Conservation (phyloP, 2,888 invertebrate species). For the Elmis aenea region DNA sequence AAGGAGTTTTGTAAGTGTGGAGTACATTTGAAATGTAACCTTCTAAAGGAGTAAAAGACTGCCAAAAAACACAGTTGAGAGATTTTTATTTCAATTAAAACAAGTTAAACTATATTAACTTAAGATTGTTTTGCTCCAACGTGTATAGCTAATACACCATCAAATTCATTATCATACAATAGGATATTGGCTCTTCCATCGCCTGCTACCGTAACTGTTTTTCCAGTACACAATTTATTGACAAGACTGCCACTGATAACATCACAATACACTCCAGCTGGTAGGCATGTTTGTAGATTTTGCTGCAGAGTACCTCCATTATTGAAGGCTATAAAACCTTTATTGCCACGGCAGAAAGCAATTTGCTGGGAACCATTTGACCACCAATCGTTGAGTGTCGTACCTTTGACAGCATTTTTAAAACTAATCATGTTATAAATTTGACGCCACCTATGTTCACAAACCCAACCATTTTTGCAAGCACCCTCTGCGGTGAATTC, state of each 20-base stretch:
- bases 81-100: too few species aligned
- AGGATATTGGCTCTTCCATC: constrained; percentile 56
- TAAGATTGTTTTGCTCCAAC: constrained; percentile 27
- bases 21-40: too few species aligned
- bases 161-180: constrained; percentile 52
- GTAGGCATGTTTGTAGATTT: constrained; percentile 63
- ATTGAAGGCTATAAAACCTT: constrained; percentile 72
- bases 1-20: too few species aligned
- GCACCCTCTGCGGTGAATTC: constrained; percentile 58
- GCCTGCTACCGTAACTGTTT: constrained; percentile 54
- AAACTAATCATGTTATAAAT: constrained; percentile 76
- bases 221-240: constrained; percentile 61
- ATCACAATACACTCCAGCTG: constrained; percentile 78
- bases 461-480: constrained; percentile 73
- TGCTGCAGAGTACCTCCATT: constrained; percentile 57
- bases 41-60: too few species aligned
- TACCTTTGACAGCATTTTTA: constrained; percentile 61
- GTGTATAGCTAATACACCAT: constrained; percentile 71
- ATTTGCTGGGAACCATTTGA: constrained; percentile 77
- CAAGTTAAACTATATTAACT: too few species aligned
- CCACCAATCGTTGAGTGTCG: constrained; percentile 68
- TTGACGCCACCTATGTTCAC: constrained; percentile 82
- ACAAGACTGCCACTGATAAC: constrained; percentile 66
- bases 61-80: too few species aligned
- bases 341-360: constrained; percentile 72